Percentiles rank a stretch among this genome's conserved stretches.
phyloP scores from a whole-genome alignment of 2,888 invertebrate genomes.

The Blera fallax region DNA sequence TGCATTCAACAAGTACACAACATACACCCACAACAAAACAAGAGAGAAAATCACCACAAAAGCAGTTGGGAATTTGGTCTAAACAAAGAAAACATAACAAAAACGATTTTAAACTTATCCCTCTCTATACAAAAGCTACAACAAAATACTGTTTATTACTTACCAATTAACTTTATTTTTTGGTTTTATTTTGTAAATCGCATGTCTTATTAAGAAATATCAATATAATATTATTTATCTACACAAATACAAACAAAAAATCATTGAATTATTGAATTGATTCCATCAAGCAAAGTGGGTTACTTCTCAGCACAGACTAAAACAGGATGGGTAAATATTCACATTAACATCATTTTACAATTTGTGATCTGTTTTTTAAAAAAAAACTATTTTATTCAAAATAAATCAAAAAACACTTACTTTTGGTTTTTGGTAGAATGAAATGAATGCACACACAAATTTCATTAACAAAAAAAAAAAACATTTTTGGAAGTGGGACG shows the following conservation, averaged over 20 bases:
- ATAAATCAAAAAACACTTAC: not conserved
- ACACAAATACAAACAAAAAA: conserved; percentile 55
- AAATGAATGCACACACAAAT: conserved; percentile 27
- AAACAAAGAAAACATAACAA: conserved; percentile 21
- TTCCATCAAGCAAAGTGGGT: conserved; percentile 65
- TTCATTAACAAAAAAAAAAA: conserved; percentile 40
- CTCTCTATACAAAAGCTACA: conserved; percentile 11
- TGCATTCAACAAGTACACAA: not conserved
- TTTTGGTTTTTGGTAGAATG: conserved; percentile 13
- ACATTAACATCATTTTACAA: conserved; percentile 47
- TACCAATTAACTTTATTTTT: conserved; percentile 27
- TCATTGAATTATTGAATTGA: conserved; percentile 50
- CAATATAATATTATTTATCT: conserved; percentile 38
- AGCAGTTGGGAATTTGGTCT: conserved; percentile 65
- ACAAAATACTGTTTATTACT: conserved; percentile 4
- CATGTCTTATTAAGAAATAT: conserved; percentile 47
- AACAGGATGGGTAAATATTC: conserved; percentile 71
- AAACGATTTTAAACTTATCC: conserved; percentile 11
- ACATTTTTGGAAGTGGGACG: conserved; percentile 3
- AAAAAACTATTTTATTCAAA: not conserved
- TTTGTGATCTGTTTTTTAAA: not conserved
- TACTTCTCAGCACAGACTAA: conserved; percentile 60
- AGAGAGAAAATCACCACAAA: conserved; percentile 7
- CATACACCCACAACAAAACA: not conserved
- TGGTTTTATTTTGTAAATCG: conserved; percentile 51